These are phyloP conservation scores for Hippocampus comes DNA, from an alignment of 2,113 vertebrate species.

Conservation along the genomic window DNA sequence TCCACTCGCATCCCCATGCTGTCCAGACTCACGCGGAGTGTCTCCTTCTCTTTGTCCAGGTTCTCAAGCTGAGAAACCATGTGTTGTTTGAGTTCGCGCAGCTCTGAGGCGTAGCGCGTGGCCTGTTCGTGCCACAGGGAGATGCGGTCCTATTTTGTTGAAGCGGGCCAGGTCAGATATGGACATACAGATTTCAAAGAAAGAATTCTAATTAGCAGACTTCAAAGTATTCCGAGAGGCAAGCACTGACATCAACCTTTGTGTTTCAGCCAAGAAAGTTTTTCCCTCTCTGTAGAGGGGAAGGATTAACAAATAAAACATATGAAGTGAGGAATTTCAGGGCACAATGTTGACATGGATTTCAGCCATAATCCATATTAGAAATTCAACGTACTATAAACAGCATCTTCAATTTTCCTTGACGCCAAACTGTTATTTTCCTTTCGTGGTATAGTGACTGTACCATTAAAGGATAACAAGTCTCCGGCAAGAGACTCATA, in stretches of 20 bases:
- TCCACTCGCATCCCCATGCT: conserved; percentile 81
- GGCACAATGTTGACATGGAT: background rate
- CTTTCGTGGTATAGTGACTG: background rate
- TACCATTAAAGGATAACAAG: background rate
- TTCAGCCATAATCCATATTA: background rate
- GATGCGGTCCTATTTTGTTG: conserved; percentile 81
- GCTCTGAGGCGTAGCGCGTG: conserved; percentile 86
- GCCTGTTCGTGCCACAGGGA: conserved; percentile 93
- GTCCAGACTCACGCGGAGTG: conserved; percentile 78
- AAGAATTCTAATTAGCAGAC: background rate
- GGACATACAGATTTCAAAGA: background rate
- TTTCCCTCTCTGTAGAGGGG: conserved; percentile 18
- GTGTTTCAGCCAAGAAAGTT: conserved; percentile 2
- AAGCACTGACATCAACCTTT: conserved; percentile 5
- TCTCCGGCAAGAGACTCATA: background rate
- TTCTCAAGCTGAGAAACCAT: conserved; percentile 86
- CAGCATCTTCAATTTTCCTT: background rate
- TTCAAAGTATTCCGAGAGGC: background rate
- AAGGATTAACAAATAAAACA: conserved; percentile 5
- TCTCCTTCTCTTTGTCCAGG: conserved; percentile 88
- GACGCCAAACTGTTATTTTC: background rate
- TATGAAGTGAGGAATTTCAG: background rate
- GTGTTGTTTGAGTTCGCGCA: conserved; percentile 93
- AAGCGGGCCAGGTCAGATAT: background rate
- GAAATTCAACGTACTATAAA: background rate